A percentile compares a stretch with the other conserved stretches of the same genome.
Conservation (phyloP, 2,888 invertebrate genomes). For the Sinopyrophorus schimmeli region DNA sequence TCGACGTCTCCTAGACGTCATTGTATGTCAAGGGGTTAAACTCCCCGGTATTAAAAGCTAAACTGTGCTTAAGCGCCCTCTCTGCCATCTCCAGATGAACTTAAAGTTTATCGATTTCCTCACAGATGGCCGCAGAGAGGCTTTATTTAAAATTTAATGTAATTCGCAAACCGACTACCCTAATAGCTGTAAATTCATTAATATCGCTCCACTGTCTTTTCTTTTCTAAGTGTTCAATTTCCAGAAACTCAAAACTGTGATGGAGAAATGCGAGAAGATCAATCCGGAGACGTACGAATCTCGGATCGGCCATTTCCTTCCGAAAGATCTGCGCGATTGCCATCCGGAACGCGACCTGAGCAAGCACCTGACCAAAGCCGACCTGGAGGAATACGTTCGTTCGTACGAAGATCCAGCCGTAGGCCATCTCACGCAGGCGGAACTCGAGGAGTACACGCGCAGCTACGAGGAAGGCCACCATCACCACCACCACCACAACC, state of each 20-base stretch:
- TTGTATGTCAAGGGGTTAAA: too few species aligned
- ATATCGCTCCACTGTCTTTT: too few species aligned
- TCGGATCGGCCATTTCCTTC: conserved; percentile 56
- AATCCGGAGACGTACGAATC: conserved; percentile 62
- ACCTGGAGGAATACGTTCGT: conserved; percentile 71
- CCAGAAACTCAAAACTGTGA: conserved; percentile 68
- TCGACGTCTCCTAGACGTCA: too few species aligned
- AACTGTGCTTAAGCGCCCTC: too few species aligned
- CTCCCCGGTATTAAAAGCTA: too few species aligned
- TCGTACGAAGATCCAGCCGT: conserved; percentile 58
- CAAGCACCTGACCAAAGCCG: conserved; percentile 63
- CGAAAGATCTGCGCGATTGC: conserved; percentile 66
- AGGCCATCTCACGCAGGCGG: conserved; percentile 44
- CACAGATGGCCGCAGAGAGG: too few species aligned
- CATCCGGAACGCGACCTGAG: conserved; percentile 69
- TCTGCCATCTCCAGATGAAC: too few species aligned
- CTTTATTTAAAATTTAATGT: too few species aligned
- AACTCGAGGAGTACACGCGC: conserved; percentile 61
- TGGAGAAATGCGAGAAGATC: conserved; percentile 70
- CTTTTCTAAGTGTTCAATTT: too few species aligned
- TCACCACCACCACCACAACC: conserved; percentile 65
- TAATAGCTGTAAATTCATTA: too few species aligned
- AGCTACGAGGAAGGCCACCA: conserved; percentile 60
- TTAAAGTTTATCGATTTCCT: too few species aligned
- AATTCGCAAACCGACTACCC: too few species aligned